phyloP scores from a whole-genome alignment of 2,797 vertebrate species.

The Rhinoraja longicauda region DNA sequence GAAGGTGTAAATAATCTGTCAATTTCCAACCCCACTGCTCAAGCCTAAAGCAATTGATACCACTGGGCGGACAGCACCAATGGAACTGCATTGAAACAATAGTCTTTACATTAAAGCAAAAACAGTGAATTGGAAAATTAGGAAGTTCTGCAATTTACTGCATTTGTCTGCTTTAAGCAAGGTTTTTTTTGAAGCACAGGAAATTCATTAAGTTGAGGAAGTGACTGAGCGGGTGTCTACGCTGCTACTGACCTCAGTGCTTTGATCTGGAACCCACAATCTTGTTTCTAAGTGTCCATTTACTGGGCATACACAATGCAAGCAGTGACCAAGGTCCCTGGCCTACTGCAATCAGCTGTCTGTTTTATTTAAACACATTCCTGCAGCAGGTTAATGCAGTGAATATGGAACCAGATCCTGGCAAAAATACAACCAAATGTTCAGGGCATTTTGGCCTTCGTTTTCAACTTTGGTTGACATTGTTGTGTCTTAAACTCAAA shows the following conservation, averaged over 20 bases:
- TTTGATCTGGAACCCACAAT: conserved; percentile 11
- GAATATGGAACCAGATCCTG: background rate
- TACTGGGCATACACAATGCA: background rate
- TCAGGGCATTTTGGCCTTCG: too few relatives aligned
- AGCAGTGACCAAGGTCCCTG: background rate
- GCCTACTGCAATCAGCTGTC: background rate
- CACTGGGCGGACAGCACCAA: background rate
- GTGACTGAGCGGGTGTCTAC: background rate
- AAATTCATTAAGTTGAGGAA: conserved; percentile 13
- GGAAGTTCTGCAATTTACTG: background rate
- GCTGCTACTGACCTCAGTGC: background rate
- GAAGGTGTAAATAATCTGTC: background rate
- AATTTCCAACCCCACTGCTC: background rate
- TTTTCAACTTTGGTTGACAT: background rate
- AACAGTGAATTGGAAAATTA: background rate
- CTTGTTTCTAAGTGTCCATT: background rate
- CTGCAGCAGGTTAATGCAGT: background rate
- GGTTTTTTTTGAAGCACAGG: background rate
- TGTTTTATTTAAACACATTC: background rate
- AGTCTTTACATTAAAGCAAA: background rate
- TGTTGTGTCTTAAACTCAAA: conserved; percentile 2
- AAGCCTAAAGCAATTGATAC: background rate
- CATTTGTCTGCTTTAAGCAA: background rate
- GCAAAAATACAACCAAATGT: background rate
- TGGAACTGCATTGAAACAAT: background rate